These are phyloP conservation scores for Periphyllus acericola DNA, from an alignment of 2,888 invertebrate species.

Conservation along the genomic window DNA sequence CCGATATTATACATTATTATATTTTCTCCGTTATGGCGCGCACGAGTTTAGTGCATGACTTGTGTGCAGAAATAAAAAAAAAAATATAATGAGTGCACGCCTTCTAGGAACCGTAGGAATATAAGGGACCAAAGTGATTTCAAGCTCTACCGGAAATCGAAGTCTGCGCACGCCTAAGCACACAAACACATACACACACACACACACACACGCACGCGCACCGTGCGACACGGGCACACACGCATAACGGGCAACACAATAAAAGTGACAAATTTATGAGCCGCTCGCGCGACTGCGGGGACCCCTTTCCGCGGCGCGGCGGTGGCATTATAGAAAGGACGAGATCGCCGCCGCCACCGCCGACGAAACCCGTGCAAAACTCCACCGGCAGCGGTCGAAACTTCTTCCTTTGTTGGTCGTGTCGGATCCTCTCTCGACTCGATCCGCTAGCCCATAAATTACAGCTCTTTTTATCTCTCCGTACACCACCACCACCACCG, in stretches of 20 bases:
- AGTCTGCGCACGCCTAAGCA: not conserved
- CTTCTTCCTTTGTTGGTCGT: constrained; percentile 59
- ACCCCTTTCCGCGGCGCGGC: constrained; percentile 49
- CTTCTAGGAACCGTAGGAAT: not conserved
- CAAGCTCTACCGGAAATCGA: not conserved
- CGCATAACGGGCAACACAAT: constrained; percentile 50
- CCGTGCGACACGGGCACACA: constrained; percentile 1
- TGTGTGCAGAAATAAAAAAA: too few relatives aligned
- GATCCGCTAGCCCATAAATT: constrained; percentile 42
- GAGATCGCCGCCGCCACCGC: constrained; percentile 42
- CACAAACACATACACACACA: not conserved
- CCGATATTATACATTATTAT: too few relatives aligned
- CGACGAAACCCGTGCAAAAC: constrained; percentile 49
- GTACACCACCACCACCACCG: not conserved
- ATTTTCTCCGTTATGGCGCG: too few relatives aligned
- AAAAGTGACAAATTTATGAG: constrained; percentile 62
- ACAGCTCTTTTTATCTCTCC: constrained; percentile 55
- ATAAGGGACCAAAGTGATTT: not conserved
- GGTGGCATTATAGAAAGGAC: not conserved
- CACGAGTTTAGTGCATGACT: too few relatives aligned
- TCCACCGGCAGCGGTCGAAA: constrained; percentile 49
- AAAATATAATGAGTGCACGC: not conserved
- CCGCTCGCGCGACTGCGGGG: constrained; percentile 32
- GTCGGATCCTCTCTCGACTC: constrained; percentile 14
- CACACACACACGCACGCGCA: not conserved